Base-by-base conservation (phyloP, 2,888 invertebrate genomes). In the Drosophila demipolita region DNA sequence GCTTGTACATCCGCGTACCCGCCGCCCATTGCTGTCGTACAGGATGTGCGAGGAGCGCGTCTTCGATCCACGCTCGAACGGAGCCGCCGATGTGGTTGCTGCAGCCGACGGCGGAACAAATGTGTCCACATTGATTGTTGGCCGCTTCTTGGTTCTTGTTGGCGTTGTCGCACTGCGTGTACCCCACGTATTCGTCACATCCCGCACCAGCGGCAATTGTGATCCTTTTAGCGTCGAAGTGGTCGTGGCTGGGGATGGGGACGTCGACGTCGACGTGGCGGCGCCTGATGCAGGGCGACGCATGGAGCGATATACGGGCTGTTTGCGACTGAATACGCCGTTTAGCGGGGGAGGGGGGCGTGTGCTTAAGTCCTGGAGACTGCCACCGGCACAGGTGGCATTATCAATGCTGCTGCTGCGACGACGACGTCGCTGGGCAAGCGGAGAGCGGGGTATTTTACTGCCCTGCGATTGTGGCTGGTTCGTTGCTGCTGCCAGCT, bases 151-250 rank as follows among this genome's bases (percentile, higher is more conserved):
- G 82, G 73, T 92, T 23, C 23, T 23, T 2, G 26, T 26, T n/a
- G 78, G 93, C 42, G 83, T 75, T 4, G 87, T 76, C 0, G 84
- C 93, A 29, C 86, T 86, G 42, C 96, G 94, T 1, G 96, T 96
- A 73, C 95, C 95, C 97, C 97, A 97, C 0, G 97, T 97, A 81
- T 96, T 96, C 64, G 95, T 95, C 2, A 95, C 94, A 54, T 95
- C 94, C 4, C 94, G 94, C 78, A 75, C 94, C 73, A 77, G 59
- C 8, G 65, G 83, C 74, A 69, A 59, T 64, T 87, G 87, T 17
- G 73, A 75, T 0, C 62, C 66, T 58, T 80, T 68, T 33, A 50
- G n/a, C 1, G 49, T 15, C 3, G 23, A 36, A 64, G 71, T 11
- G 76, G 55, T 11, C 66, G 54, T n/a, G n/a, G 38, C 17, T 32